phyloP scores from a whole-genome alignment of 2,797 vertebrate genomes.

The Miichthys miiuy region DNA sequence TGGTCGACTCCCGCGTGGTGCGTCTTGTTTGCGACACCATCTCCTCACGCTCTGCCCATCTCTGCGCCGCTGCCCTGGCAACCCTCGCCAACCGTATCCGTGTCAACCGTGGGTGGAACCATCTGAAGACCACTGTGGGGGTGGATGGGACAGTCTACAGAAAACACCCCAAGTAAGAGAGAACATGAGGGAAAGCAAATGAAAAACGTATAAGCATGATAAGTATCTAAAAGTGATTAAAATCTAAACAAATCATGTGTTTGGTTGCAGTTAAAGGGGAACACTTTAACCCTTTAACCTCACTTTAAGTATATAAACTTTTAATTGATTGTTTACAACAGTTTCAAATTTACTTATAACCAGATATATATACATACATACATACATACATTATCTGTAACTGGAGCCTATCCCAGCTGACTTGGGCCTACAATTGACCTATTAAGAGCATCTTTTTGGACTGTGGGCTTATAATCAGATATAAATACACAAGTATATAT shows the following conservation, averaged over 20 bases:
- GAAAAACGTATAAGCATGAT: neutral
- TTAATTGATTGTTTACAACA: neutral
- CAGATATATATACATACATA: too few species aligned
- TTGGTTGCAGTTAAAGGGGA: neutral
- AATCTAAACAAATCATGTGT: neutral
- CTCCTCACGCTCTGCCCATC: conserved; percentile 80
- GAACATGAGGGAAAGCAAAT: neutral
- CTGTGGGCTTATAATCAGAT: too few species aligned
- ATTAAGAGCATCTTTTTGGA: too few species aligned
- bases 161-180: conserved; percentile 80
- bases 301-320: too few species aligned
- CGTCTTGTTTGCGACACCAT: conserved; percentile 81
- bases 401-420: too few species aligned
- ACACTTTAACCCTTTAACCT: too few species aligned
- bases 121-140: conserved; percentile 78
- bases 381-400: too few species aligned
- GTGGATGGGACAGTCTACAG: conserved; percentile 84
- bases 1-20: conserved; percentile 76
- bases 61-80: conserved; percentile 86
- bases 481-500: too few species aligned
- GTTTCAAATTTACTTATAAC: neutral
- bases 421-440: too few species aligned
- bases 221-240: neutral
- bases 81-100: conserved; percentile 84
- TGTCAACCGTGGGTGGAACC: conserved; percentile 68